Conservation (phyloP, 2,113 vertebrate species). For the Aphyosemion australe region DNA sequence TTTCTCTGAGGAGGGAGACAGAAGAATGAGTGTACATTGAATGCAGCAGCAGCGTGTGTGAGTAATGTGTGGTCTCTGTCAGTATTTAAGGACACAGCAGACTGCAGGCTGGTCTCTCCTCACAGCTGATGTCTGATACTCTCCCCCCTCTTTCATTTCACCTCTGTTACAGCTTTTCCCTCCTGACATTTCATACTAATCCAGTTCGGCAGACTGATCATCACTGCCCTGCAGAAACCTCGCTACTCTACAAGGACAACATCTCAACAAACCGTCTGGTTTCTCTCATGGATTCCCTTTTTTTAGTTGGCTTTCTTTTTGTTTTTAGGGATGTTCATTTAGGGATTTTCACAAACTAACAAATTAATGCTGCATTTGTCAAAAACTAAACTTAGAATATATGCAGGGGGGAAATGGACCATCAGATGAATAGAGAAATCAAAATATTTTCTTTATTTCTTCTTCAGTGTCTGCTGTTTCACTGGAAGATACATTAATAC, state of each 20-base stretch:
- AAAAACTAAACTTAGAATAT: neutral
- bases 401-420: neutral
- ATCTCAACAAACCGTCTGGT: conserved; percentile 12
- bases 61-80: neutral
- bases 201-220: conserved; percentile 57
- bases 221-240: conserved; percentile 50
- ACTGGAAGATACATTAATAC: neutral
- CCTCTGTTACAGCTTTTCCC: conserved; percentile 51
- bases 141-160: conserved; percentile 50
- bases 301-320: neutral
- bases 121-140: conserved; percentile 52
- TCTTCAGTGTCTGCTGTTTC: neutral
- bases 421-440: neutral
- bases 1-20: conserved; percentile 4
- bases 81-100: conserved; percentile 45
- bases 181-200: conserved; percentile 67
- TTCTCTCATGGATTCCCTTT: conserved; percentile 10
- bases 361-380: neutral
- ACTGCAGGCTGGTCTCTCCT: conserved; percentile 38
- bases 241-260: conserved; percentile 29
- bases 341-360: neutral
- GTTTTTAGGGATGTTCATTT: neutral
- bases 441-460: neutral
- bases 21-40: neutral
- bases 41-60: neutral